Conservation (phyloP, 35 echinoderm and acorn worm genomes). For the Patiria miniata region DNA sequence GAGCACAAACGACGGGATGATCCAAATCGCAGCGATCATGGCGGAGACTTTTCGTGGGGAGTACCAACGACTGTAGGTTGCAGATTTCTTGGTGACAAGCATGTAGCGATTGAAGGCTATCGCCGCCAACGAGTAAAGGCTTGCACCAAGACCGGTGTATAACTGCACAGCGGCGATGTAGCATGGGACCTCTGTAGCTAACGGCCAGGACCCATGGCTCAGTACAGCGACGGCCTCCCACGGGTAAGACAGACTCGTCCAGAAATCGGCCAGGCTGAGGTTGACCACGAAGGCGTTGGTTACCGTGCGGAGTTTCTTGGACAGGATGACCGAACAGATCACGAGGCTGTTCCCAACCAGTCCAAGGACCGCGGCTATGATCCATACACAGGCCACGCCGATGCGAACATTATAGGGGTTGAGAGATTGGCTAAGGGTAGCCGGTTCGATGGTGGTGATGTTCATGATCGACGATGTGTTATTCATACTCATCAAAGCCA, state of each 20-base stretch:
- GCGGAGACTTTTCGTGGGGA: not conserved
- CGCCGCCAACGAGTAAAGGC: slow-evolving; percentile 66
- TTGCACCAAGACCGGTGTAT: slow-evolving; percentile 56
- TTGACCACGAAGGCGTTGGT: slow-evolving; percentile 71
- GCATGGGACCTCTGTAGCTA: slow-evolving; percentile 17
- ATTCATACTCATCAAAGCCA: no score
- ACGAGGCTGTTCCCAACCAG: slow-evolving; percentile 47
- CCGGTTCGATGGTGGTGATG: not conserved
- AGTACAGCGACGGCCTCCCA: slow-evolving; percentile 48
- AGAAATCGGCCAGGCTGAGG: slow-evolving; percentile 53
- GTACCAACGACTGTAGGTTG: slow-evolving; percentile 42
- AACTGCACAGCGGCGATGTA: slow-evolving; percentile 48
- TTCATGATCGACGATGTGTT: not conserved
- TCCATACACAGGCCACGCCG: not conserved
- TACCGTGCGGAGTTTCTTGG: slow-evolving; percentile 44
- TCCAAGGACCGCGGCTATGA: slow-evolving; percentile 20
- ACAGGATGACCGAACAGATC: slow-evolving; percentile 36
- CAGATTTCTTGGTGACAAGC: slow-evolving; percentile 30
- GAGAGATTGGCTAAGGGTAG: not conserved
- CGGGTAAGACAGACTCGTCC: slow-evolving; percentile 36
- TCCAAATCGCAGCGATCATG: slow-evolving; percentile 62
- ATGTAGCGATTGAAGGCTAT: slow-evolving; percentile 70
- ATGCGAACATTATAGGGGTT: not conserved
- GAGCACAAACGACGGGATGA: slow-evolving; percentile 19
- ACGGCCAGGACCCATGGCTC: slow-evolving; percentile 48